Percentiles rank a stretch among this genome's conserved stretches.
Conservation (phyloP, 2,113 vertebrate genomes). For the Lontra canadensis region DNA sequence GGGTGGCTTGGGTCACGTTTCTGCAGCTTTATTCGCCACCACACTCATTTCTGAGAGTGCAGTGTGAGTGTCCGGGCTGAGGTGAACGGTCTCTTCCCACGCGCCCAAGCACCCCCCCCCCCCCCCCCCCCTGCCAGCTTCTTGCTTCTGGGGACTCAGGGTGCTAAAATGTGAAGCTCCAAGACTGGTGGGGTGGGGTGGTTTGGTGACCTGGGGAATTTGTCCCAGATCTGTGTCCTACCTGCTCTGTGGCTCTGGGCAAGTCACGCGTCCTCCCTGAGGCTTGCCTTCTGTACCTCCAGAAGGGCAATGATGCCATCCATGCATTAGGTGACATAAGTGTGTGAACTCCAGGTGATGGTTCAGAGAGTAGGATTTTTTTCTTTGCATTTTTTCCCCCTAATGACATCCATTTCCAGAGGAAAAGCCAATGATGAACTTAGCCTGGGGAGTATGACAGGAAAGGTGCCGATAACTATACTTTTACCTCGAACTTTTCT, state of each 20-base stretch:
- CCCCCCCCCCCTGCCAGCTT: fast-evolving
- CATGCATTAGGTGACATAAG: neutral
- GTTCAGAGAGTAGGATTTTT: neutral
- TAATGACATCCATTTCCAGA: neutral
- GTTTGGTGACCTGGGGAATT: fast-evolving
- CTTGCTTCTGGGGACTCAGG: neutral
- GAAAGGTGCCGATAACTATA: neutral
- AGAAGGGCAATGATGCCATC: neutral
- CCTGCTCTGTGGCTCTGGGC: neutral
- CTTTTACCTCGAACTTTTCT: neutral
- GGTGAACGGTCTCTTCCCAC: neutral
- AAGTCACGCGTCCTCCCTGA: fast-evolving
- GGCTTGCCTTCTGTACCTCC: neutral
- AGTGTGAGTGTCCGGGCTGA: neutral
- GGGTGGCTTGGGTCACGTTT: fast-evolving
- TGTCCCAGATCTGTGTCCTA: neutral
- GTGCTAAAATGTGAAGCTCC: neutral
- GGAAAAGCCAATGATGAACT: neutral
- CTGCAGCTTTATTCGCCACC: neutral
- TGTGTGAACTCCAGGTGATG: too few relatives aligned
- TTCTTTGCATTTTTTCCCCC: neutral
- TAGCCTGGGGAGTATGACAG: neutral
- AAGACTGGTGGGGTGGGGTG: too few relatives aligned
- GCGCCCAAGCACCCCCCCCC: too few relatives aligned
- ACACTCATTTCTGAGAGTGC: neutral